Percentiles rank a stretch among this genome's conserved stretches.
phyloP scores from a whole-genome alignment of 2,888 invertebrate genomes.

The Acrobasis suavella region DNA sequence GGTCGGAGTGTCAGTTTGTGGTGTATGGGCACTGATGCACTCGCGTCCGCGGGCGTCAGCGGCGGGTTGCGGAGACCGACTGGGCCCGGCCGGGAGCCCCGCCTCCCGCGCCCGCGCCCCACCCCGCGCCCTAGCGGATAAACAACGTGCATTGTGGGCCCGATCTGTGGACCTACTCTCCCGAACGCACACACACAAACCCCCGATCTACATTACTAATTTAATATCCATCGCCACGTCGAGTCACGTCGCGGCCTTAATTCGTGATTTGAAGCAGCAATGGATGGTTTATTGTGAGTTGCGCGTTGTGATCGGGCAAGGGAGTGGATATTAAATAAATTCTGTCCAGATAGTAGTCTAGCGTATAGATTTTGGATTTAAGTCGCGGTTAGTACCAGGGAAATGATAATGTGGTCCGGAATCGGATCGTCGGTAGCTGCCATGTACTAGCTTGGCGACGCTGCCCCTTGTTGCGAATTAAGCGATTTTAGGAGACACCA shows the following conservation, averaged over 20 bases:
- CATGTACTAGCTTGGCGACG: neutral
- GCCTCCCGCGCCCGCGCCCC: conserved; percentile 46
- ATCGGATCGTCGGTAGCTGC: neutral
- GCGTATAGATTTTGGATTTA: conserved; percentile 75
- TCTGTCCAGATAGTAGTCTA: conserved; percentile 66
- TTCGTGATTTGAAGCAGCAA: conserved; percentile 27
- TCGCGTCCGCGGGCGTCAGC: conserved; percentile 62
- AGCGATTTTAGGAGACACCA: neutral
- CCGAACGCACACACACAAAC: conserved; percentile 53
- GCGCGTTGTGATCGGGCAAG: conserved; percentile 36
- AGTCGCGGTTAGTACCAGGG: conserved; percentile 54
- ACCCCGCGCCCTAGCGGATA: conserved; percentile 72
- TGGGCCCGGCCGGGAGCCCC: conserved; percentile 75
- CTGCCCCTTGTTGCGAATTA: neutral
- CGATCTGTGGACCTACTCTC: conserved; percentile 69
- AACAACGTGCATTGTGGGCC: conserved; percentile 81
- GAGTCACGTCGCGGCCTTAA: neutral
- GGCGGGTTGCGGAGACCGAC: conserved; percentile 68
- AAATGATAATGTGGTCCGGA: conserved; percentile 40
- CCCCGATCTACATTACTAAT: conserved; percentile 40
- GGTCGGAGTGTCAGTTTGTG: conserved; percentile 68
- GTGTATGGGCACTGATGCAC: conserved; percentile 57
- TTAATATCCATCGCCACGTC: conserved; percentile 38
- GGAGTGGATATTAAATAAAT: conserved; percentile 63
- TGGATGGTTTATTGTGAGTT: conserved; percentile 34